Evolutionary conservation across 2,113 vertebrate genomes (phyloP), one percentile per base, ranked within the genome.

Genomic region (Lophura nycthemera): DNA sequence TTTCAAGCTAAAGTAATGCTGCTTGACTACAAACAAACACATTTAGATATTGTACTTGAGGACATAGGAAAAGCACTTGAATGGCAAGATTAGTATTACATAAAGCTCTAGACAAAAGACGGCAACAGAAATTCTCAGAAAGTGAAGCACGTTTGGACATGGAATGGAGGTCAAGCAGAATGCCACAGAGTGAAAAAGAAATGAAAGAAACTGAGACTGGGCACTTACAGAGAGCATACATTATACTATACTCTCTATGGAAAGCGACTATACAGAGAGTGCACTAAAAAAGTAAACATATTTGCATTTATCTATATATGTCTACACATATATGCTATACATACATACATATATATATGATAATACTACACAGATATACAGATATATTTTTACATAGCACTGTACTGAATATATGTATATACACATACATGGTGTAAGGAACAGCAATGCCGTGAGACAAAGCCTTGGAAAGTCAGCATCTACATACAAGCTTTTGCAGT

Each of bases 361-460:
- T 56, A 30, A 56, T 30, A 32, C 52, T 15, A 29, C 29, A 54
- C 13, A 54, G 52, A 56, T 56, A 56, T 32, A 56, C 54, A 54
- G 52, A 54, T 54, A 54, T 30, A 30, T 56, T 56, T 7, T 32
- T 56, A 56, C 32, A 11, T 56, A 56, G 16, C 16, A 19, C 30
- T 56, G 54, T 18, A 18, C 25, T 27, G 50, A 25, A 25, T 52
- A 27, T 52, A 50, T 36, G 36, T 47, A 47, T 21, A 47, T 47
- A 50, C 12, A 50, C 12, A 50, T 50, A 24, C 11, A 27, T 38
- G 60, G 60, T 63, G 24, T 38, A 65, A 57, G 40, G 6, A 83
- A 14, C 11, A 24, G n/a, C 1, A 6, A 59, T 38, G 9, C 7
- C 10, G 6, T 0, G 1, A 59, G 19, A 66, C 0, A 2, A 86